Evolutionary conservation across 2,113 vertebrate species (phyloP).

Genomic region (Ceyx melanurus): DNA sequence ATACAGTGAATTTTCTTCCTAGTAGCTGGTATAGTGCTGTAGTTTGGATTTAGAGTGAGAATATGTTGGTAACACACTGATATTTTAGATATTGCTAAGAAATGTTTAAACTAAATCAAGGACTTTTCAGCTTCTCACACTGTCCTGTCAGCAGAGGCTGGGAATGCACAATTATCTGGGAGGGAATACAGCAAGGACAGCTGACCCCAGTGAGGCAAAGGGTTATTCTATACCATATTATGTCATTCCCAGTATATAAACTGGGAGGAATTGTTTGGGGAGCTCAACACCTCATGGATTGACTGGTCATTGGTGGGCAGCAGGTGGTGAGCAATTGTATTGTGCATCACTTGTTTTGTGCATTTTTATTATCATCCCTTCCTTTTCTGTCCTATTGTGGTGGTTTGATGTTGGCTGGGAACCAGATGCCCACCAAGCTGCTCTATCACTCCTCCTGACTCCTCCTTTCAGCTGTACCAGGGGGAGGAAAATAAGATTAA

Average conservation of each 20-base stretch:
- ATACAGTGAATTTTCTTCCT: neutral
- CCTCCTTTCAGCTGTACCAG: too few relatives aligned
- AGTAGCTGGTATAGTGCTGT: neutral
- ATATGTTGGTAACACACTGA: neutral
- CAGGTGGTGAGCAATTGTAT: neutral
- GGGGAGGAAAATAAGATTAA: too few relatives aligned
- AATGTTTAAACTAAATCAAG: neutral
- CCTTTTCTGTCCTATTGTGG: neutral
- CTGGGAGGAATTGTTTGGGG: neutral
- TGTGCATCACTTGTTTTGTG: neutral
- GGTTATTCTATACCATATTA: neutral
- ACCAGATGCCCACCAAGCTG: too few relatives aligned
- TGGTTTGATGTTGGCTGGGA: too few relatives aligned
- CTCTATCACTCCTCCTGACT: too few relatives aligned
- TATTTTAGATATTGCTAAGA: neutral
- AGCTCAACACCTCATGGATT: neutral
- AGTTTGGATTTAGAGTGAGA: neutral
- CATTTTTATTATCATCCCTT: neutral
- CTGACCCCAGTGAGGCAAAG: neutral
- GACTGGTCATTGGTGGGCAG: neutral
- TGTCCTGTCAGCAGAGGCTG: neutral
- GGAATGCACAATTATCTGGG: neutral
- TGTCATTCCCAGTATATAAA: neutral
- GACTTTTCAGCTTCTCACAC: neutral
- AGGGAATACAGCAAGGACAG: neutral